Base-by-base conservation (phyloP, 2,888 invertebrate species). In the Ariolimax columbianus region DNA sequence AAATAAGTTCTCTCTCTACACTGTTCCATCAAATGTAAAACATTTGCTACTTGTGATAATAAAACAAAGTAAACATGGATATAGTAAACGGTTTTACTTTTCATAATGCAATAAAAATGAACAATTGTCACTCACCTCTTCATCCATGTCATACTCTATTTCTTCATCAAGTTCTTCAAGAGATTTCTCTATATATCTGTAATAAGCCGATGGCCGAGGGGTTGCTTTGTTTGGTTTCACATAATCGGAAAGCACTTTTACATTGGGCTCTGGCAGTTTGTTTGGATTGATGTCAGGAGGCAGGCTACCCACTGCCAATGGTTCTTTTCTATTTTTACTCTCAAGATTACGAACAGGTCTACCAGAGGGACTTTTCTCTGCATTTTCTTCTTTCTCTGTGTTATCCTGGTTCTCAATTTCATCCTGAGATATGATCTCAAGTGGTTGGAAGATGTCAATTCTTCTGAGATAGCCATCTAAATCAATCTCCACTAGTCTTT, bases 81-180 rank as follows among this genome's bases (percentile, higher is more conserved):
- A n/a, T n/a, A n/a, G n/a, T n/a, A n/a, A n/a, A n/a, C n/a, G n/a
- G n/a, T n/a, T n/a, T n/a, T n/a, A n/a, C n/a, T n/a, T n/a, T n/a
- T n/a, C n/a, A n/a, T n/a, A n/a, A n/a, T n/a, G n/a, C 23, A 55
- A 19, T 11, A 55, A 55, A 23, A 55, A 19, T n/a, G 4, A 7
- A 38, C 23, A 2, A 19, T 51, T 33, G n/a, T 4, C n/a, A 66
- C 85, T 87, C 87, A 95, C 95, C 93, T 99, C 99, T 93, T 99
- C 99, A 94, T 99, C 99, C 90, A 99, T 97, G 95, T 99, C 99
- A 95, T 99, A 99, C 94, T 99, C 99, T 0, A 96, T 95, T 91
- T 96, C 97, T 85, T 98, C 98, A 93, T 99, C 98, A 43, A 99
- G 95, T 93, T 99, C 98, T 94, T 99, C 98, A 0, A 97, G 96